These are phyloP conservation scores for Acipenser ruthenus DNA, from an alignment of 2,797 vertebrate species.

Conservation along the genomic window DNA sequence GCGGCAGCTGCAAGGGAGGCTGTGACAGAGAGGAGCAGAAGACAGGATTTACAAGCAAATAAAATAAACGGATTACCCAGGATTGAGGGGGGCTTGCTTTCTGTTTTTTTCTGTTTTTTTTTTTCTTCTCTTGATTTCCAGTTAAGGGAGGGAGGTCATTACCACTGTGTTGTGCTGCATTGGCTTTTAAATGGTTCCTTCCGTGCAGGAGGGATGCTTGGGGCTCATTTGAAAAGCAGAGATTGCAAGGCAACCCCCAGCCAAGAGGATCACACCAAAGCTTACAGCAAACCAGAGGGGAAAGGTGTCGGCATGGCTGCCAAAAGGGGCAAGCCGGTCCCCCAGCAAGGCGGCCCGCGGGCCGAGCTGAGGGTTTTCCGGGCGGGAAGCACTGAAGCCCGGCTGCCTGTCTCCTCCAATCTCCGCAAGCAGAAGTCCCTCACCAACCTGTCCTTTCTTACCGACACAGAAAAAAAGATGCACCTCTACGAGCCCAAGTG, in stretches of 20 bases:
- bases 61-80: slow-evolving; percentile 19
- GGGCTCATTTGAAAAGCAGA: slow-evolving; percentile 73
- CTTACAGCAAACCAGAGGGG: slow-evolving; percentile 42
- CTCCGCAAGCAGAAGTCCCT: slow-evolving; percentile 89
- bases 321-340: slow-evolving; percentile 58
- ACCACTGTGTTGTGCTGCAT: slow-evolving; percentile 18
- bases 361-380: slow-evolving; percentile 62
- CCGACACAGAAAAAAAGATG: slow-evolving; percentile 87
- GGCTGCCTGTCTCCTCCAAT: slow-evolving; percentile 64
- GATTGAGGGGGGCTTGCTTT: no score
- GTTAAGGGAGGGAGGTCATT: no score
- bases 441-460: slow-evolving; percentile 83
- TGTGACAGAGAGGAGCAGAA: slow-evolving; percentile 22
- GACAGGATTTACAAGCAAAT: slow-evolving; percentile 22
- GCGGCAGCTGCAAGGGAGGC: slow-evolving; percentile 37
- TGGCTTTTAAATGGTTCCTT: slow-evolving; percentile 68
- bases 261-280: slow-evolving; percentile 59
- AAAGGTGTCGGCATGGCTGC: slow-evolving; percentile 49
- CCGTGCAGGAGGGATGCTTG: slow-evolving; percentile 75
- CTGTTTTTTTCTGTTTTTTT: no score
- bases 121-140: no score
- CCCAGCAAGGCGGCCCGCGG: slow-evolving; percentile 57
- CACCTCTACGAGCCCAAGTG: slow-evolving; percentile 81
- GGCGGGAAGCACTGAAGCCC: slow-evolving; percentile 54
- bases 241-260: slow-evolving; percentile 68